phyloP scores from a whole-genome alignment of 1,140 invertebrate species.

The Fopius arisanus region DNA sequence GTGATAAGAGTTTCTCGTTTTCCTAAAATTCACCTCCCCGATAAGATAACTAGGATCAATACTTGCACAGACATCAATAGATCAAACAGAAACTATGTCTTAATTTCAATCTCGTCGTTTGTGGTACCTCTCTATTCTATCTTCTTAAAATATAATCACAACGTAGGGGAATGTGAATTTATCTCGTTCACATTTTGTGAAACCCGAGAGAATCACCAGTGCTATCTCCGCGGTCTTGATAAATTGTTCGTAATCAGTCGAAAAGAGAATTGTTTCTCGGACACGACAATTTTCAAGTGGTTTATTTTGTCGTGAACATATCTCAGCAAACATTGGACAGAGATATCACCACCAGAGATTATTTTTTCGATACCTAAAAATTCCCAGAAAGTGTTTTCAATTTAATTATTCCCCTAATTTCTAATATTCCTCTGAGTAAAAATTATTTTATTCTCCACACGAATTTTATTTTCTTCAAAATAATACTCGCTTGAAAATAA shows the following conservation, averaged over 20 bases:
- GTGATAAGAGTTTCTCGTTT: constrained; percentile 43
- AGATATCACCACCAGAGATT: constrained; percentile 48
- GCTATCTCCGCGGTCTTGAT: neutral
- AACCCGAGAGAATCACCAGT: neutral
- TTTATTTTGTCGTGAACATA: constrained; percentile 61
- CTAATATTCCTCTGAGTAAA: too few species aligned
- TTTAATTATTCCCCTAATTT: too few species aligned
- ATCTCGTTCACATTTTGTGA: neutral
- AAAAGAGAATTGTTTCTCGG: neutral
- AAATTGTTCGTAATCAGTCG: neutral
- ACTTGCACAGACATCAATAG: constrained; percentile 37
- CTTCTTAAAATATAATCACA: neutral
- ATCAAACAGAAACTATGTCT: constrained; percentile 17
- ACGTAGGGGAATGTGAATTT: neutral
- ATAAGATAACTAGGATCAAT: constrained; percentile 49
- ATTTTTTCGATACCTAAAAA: neutral
- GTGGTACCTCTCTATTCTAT: neutral
- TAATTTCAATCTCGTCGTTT: constrained; percentile 9
- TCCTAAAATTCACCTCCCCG: constrained; percentile 38
- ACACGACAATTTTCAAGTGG: constrained; percentile 48
- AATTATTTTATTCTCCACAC: neutral
- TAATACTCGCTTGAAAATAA: neutral
- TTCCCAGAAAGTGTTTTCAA: too few species aligned
- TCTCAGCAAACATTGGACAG: constrained; percentile 55
- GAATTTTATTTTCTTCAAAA: neutral